These are phyloP conservation scores for Chlorospingus semifuscus DNA, from an alignment of 2,797 vertebrate species.

Conservation along the genomic window DNA sequence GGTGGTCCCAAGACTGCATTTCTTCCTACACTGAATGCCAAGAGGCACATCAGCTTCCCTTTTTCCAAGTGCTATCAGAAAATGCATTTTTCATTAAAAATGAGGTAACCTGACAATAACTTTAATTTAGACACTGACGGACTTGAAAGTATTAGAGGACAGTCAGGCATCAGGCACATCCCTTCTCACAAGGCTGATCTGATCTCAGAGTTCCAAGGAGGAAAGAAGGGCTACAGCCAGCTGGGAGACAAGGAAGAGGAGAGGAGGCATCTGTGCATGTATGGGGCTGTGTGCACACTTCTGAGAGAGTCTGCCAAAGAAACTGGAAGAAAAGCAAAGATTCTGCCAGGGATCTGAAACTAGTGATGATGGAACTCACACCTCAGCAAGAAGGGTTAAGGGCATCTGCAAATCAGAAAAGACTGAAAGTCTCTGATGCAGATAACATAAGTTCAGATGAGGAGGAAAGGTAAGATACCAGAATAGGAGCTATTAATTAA, in stretches of 20 bases:
- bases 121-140: background rate
- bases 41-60: background rate
- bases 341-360: background rate
- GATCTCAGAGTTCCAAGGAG: background rate
- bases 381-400: background rate
- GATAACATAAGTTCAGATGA: background rate
- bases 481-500: constrained; percentile 32
- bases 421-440: background rate
- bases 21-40: background rate
- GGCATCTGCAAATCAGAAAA: background rate
- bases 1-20: background rate
- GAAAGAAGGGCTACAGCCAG: background rate
- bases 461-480: background rate
- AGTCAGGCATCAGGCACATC: background rate
- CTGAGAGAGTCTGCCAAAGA: background rate
- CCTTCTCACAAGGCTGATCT: background rate
- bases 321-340: background rate
- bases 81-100: background rate
- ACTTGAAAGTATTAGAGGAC: background rate
- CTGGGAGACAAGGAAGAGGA: background rate
- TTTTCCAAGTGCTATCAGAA: background rate
- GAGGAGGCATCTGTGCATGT: background rate
- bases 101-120: background rate
- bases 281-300: background rate
- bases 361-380: background rate